These are phyloP conservation scores for Plectrocnemia conspersa DNA, from an alignment of 1,140 invertebrate genomes.

Conservation along the genomic window DNA sequence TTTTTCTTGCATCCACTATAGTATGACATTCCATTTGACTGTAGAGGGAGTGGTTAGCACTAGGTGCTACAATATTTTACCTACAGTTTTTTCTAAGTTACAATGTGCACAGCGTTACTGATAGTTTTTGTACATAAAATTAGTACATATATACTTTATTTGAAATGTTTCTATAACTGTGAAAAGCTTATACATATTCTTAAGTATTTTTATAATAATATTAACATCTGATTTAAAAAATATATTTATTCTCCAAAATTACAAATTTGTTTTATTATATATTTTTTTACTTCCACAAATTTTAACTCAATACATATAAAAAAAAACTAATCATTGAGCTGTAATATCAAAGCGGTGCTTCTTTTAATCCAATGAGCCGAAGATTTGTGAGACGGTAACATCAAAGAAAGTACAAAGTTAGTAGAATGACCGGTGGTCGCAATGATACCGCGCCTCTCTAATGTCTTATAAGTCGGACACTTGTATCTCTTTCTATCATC, in stretches of 20 bases:
- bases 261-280: not conserved
- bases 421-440: conserved; percentile 90
- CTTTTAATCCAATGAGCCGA: conserved; percentile 82
- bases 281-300: not conserved
- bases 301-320: not conserved
- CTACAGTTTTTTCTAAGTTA: no score
- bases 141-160: no score
- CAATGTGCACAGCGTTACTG: no score
- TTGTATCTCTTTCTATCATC: conserved; percentile 59
- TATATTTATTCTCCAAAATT: not conserved
- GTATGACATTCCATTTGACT: no score
- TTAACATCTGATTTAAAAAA: not conserved
- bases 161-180: no score
- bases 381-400: conserved; percentile 64
- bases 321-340: conserved; percentile 69
- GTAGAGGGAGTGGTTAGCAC: no score
- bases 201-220: no score
- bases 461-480: conserved; percentile 85
- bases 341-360: conserved; percentile 80
- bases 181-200: no score
- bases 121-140: no score
- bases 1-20: no score
- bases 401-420: conserved; percentile 80
- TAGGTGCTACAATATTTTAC: no score
- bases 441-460: conserved; percentile 72